Evolutionary conservation across 2,113 vertebrate species (phyloP), one percentile per base, ranked within the genome.

Genomic region (Oreochromis aureus): DNA sequence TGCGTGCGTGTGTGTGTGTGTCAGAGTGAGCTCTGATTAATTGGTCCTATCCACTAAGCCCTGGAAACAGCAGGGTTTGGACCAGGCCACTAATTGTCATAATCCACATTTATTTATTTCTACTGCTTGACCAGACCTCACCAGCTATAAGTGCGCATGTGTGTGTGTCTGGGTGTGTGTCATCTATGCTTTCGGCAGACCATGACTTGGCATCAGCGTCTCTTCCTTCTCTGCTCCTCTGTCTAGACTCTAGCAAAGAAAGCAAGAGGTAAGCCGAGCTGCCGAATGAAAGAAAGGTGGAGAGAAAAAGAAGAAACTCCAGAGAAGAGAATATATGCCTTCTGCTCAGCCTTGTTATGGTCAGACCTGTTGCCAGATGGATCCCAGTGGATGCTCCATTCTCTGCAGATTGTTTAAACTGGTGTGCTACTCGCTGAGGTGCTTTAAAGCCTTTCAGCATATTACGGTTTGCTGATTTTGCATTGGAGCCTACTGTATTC

Each of bases 101-200:
- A 96, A 97, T 97, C 95, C 95, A 95, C 91, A 95, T 94, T 90
- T 97, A 96, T 97, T 97, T 97, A 95, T 97, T 97, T 98, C 96
- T 95, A 92, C 94, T 95, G 81, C 87, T 85, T 34, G 24, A 86
- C 90, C 91, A 92, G 92, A 91, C 86, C 86, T 83, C 87, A 80
- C 81, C 86, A 80, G 44, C 44, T 30, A 48, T 76, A 76, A 24
- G 71, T 76, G 44, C 15, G 8, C 59, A 44, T 84, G 86, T 51
- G 48, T 81, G 69, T 56, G 90, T 15, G 22, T 30, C 78, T 79
- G 81, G 19, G 63, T 46, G 61, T 89, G 82, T 87, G 83, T 91
- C 88, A 89, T 89, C 81, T 91, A 69, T 55, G 85, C 79, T 88
- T 71, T 89, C 15, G 32, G 82, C 82, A 86, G 88, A 87, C 86